These are phyloP conservation scores for Oenanthe oenanthe DNA, from an alignment of 2,113 vertebrate species.

Conservation along the genomic window DNA sequence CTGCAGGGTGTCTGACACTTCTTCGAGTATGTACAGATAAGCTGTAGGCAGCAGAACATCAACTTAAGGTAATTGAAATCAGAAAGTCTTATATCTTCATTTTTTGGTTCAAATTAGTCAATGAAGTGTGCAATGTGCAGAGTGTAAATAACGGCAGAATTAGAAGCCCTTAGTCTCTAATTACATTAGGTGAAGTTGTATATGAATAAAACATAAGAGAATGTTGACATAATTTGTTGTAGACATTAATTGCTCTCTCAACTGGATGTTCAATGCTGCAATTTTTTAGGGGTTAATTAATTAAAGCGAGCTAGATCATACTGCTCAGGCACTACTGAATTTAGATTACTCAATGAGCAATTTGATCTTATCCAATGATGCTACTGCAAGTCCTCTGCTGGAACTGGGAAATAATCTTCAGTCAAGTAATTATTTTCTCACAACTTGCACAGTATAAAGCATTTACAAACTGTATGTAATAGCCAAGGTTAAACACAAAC, in stretches of 20 bases:
- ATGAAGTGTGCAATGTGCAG: background rate
- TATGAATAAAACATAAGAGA: slow-evolving; percentile 70
- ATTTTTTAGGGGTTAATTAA: slow-evolving; percentile 63
- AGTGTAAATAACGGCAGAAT: slow-evolving; percentile 36
- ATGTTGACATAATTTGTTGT: slow-evolving; percentile 67
- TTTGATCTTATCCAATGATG: slow-evolving; percentile 29
- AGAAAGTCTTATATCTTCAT: slow-evolving; percentile 1
- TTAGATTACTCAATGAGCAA: slow-evolving; percentile 5
- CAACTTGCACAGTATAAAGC: background rate
- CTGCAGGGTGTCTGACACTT: background rate
- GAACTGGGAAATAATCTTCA: slow-evolving; percentile 7
- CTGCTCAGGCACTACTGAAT: slow-evolving; percentile 28
- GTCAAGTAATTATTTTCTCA: slow-evolving; percentile 32
- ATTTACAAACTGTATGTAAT: background rate
- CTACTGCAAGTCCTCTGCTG: background rate
- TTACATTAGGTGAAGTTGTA: slow-evolving; percentile 57
- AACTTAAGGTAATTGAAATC: slow-evolving; percentile 9
- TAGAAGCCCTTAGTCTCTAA: slow-evolving; percentile 59
- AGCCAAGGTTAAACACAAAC: background rate
- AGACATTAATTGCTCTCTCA: slow-evolving; percentile 58
- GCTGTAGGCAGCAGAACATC: background rate
- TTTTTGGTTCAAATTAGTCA: slow-evolving; percentile 28
- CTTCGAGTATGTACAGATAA: background rate
- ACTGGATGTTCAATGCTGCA: slow-evolving; percentile 36
- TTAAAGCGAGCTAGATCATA: slow-evolving; percentile 43